Conservation (phyloP, 2,113 vertebrate genomes). For the Neopipo cinnamomea region DNA sequence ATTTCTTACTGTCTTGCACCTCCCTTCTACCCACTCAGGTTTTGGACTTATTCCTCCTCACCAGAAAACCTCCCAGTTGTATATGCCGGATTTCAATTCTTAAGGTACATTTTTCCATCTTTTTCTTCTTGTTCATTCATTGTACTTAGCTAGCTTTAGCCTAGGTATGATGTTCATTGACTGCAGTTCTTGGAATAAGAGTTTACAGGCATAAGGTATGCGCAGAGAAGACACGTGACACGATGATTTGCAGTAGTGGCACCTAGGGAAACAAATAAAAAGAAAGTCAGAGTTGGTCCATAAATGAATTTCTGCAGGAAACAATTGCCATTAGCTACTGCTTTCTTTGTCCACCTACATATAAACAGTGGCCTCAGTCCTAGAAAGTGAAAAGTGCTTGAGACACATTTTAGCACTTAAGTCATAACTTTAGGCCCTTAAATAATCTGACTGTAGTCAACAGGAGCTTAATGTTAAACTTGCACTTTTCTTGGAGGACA, state of each 20-base stretch:
- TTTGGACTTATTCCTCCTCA: neutral
- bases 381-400: neutral
- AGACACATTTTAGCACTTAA: neutral
- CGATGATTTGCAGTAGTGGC: slow-evolving; percentile 96
- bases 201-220: slow-evolving; percentile 97
- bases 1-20: neutral
- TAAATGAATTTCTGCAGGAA: neutral
- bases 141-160: slow-evolving; percentile 93
- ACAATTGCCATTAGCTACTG: neutral
- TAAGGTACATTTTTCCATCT: neutral
- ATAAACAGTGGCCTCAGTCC: neutral
- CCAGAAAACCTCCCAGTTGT: neutral
- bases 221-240: slow-evolving; percentile 95
- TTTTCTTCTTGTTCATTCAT: slow-evolving; percentile 74
- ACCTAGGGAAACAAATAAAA: slow-evolving; percentile 78
- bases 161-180: slow-evolving; percentile 99
- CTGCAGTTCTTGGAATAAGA: slow-evolving; percentile 97
- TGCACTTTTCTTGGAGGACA: neutral
- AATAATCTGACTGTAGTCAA: neutral
- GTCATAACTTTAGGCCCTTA: neutral
- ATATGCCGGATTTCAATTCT: neutral
- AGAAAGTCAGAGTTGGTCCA: neutral
- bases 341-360: neutral
- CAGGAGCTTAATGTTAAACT: neutral
- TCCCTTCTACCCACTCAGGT: neutral